A percentile compares a stretch with the other conserved stretches of the same genome.
Conservation (phyloP, 2,888 invertebrate genomes). For the Brachyopa scutellaris region DNA sequence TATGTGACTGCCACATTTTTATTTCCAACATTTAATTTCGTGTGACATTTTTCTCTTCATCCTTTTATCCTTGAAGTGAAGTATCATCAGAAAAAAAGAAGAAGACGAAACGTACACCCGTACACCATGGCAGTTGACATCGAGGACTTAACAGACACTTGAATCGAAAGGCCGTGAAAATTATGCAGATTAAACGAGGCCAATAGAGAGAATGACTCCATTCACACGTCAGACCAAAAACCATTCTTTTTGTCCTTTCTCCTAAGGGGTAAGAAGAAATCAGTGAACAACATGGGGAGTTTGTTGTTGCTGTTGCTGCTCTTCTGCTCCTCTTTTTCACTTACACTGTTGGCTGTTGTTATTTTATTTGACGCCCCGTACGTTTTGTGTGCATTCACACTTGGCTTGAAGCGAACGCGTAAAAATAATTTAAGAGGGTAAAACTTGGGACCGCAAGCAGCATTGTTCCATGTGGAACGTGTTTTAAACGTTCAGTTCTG, state of each 20-base stretch:
- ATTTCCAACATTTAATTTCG: constrained; percentile 47
- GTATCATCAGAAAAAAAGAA: constrained; percentile 39
- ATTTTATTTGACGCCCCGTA: constrained; percentile 55
- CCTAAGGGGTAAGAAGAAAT: constrained; percentile 52
- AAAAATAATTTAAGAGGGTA: constrained; percentile 70
- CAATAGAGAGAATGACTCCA: constrained; percentile 73
- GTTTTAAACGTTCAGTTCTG: constrained; percentile 36
- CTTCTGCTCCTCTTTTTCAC: constrained; percentile 51
- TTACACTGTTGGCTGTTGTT: constrained; percentile 46
- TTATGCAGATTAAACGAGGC: constrained; percentile 78
- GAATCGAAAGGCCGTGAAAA: constrained; percentile 74
- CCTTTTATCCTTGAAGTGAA: constrained; percentile 53
- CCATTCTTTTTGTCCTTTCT: constrained; percentile 54
- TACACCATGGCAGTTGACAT: constrained; percentile 72
- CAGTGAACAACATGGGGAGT: constrained; percentile 54
- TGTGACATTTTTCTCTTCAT: constrained; percentile 49
- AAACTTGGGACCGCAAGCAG: constrained; percentile 50
- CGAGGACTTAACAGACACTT: constrained; percentile 77
- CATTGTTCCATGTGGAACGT: constrained; percentile 53
- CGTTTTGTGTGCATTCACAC: constrained; percentile 66
- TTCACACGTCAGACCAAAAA: constrained; percentile 68
- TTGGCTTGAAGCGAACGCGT: constrained; percentile 66
- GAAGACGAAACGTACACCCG: constrained; percentile 40
- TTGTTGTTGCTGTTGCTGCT: not conserved
- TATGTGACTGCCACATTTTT: constrained; percentile 55